Conservation (phyloP, 2,113 vertebrate genomes). For the Cynocephalus volans region DNA sequence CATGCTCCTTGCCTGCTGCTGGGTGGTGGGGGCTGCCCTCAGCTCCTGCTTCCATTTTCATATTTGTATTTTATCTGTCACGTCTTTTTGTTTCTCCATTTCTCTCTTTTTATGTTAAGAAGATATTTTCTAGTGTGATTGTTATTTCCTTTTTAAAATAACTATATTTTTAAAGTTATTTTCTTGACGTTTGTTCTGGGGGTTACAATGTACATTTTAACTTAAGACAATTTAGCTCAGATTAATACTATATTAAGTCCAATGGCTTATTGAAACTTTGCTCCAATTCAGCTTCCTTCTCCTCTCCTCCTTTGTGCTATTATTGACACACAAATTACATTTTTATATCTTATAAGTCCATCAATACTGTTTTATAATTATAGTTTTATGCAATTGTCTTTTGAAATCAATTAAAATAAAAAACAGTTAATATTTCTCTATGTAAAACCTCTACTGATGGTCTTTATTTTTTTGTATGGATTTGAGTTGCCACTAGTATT, state of each 20-base stretch:
- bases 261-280: not conserved
- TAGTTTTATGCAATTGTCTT: not conserved
- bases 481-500: not conserved
- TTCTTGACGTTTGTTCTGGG: not conserved
- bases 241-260: not conserved
- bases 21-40: too few relatives aligned
- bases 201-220: not conserved
- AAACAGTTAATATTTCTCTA: not conserved
- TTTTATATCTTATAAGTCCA: not conserved
- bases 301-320: not conserved
- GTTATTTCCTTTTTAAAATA: not conserved
- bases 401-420: conserved; percentile 5
- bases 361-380: not conserved
- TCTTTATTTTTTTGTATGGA: not conserved
- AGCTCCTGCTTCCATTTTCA: not conserved
- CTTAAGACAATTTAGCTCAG: not conserved
- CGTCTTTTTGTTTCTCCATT: not conserved
- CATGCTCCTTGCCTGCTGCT: too few relatives aligned
- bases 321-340: not conserved
- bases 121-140: not conserved
- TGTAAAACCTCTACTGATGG: not conserved
- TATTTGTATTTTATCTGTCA: not conserved
- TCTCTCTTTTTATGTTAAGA: not conserved
- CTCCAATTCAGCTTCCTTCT: not conserved
- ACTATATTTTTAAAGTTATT: not conserved